Evolutionary conservation across 23 tunicate species (phyloP).

Genomic region (Ascidia mentula): DNA sequence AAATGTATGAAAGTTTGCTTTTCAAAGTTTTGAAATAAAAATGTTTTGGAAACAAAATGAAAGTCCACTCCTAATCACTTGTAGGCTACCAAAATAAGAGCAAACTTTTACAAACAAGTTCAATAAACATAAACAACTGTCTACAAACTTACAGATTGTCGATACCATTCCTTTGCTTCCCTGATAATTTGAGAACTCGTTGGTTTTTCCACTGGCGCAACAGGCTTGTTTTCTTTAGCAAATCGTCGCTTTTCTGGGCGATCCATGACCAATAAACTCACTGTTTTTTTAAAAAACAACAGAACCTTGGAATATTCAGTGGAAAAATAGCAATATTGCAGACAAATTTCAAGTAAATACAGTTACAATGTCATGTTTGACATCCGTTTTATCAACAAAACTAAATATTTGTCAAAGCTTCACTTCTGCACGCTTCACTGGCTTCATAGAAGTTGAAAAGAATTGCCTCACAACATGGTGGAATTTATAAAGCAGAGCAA

Average conservation of each 20-base stretch:
- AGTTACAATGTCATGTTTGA: no score
- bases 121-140: not conserved
- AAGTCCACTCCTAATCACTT: not conserved
- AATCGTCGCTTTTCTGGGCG: not conserved
- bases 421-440: not conserved
- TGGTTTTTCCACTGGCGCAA: constrained; percentile 6
- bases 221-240: not conserved
- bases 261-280: not conserved
- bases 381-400: no score
- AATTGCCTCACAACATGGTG: not conserved
- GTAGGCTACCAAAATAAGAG: not conserved
- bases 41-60: not conserved
- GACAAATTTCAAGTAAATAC: no score
- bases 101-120: not conserved
- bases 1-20: not conserved
- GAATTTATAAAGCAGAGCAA: no score
- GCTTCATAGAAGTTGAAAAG: not conserved
- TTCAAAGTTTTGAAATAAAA: not conserved
- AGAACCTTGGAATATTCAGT: no score
- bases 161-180: constrained; percentile 79
- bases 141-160: constrained; percentile 3
- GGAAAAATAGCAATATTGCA: no score
- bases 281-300: no score
- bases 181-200: constrained; percentile 70
- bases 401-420: no score